A percentile compares a stretch with the other conserved stretches of the same genome.
Conservation (phyloP, 2,888 invertebrate genomes). For the Norana najaformis region DNA sequence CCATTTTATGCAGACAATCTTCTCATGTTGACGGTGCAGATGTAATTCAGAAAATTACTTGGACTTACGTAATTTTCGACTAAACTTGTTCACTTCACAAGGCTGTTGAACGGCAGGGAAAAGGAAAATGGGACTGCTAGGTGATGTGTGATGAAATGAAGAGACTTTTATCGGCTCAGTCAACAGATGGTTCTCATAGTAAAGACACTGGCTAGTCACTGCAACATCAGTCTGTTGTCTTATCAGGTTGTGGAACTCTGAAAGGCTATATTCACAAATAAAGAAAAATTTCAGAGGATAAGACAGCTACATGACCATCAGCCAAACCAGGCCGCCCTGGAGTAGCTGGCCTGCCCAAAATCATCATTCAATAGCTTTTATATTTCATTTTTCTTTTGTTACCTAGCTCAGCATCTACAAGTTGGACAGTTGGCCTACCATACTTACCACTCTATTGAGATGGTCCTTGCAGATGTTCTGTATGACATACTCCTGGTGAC, state of each 20-base stretch:
- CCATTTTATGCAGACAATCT: neutral
- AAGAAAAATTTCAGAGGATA: neutral
- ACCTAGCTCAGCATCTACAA: no score
- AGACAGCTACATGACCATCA: no score
- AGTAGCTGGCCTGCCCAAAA: no score
- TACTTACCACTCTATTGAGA: no score
- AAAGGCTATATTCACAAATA: neutral
- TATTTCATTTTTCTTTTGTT: no score
- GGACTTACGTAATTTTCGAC: neutral
- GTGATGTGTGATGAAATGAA: neutral
- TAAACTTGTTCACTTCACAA: no score
- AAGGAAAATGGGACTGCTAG: neutral
- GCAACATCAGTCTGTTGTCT: neutral
- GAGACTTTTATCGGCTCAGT: neutral
- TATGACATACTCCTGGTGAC: no score
- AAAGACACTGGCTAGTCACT: neutral
- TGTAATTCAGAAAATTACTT: neutral
- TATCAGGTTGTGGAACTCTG: slow-evolving; percentile 1
- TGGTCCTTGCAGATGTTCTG: no score
- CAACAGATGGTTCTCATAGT: neutral
- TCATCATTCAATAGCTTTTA: no score
- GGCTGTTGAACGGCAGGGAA: neutral
- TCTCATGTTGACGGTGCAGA: neutral
- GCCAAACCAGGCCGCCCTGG: no score
- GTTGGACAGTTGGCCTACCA: no score